These are phyloP conservation scores for Sepioteuthis lessoniana DNA, from an alignment of 2,888 invertebrate genomes.

Conservation along the genomic window DNA sequence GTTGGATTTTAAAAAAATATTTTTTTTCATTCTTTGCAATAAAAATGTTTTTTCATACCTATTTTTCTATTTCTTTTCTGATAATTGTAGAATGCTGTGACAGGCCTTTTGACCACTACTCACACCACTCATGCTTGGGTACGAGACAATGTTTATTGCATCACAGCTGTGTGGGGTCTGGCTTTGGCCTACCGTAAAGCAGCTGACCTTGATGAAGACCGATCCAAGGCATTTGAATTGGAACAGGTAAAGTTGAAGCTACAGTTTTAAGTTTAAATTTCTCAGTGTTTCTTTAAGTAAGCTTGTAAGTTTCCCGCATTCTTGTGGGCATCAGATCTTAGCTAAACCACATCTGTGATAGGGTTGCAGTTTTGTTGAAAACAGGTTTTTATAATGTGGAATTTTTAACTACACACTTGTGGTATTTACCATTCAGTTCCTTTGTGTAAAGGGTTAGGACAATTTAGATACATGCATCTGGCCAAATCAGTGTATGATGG, in stretches of 20 bases:
- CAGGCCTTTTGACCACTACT: conserved; percentile 95
- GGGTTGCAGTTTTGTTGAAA: too few species aligned
- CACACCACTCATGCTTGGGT: conserved; percentile 91
- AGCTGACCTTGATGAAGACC: conserved; percentile 98
- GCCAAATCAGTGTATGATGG: too few species aligned
- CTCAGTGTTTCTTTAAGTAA: background rate
- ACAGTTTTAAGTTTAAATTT: background rate
- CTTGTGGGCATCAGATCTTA: too few species aligned
- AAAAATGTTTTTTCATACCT: conserved; percentile 15
- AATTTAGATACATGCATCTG: too few species aligned
- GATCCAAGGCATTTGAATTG: conserved; percentile 97
- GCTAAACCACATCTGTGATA: too few species aligned
- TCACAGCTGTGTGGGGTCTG: conserved; percentile 97
- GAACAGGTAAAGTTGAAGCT: conserved; percentile 83
- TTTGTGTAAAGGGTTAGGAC: too few species aligned
- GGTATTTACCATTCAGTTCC: too few species aligned
- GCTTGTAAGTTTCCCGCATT: too few species aligned
- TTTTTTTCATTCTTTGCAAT: background rate
- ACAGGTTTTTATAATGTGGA: too few species aligned
- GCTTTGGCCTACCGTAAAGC: conserved; percentile 99
- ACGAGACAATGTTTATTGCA: conserved; percentile 97
- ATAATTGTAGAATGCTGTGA: conserved; percentile 89
- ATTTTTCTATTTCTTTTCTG: background rate
- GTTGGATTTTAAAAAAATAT: background rate
- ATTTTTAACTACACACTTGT: too few species aligned